These are phyloP conservation scores for Melanotaenia pygmaea DNA, from an alignment of 2,797 vertebrate genomes.

Conservation along the genomic window DNA sequence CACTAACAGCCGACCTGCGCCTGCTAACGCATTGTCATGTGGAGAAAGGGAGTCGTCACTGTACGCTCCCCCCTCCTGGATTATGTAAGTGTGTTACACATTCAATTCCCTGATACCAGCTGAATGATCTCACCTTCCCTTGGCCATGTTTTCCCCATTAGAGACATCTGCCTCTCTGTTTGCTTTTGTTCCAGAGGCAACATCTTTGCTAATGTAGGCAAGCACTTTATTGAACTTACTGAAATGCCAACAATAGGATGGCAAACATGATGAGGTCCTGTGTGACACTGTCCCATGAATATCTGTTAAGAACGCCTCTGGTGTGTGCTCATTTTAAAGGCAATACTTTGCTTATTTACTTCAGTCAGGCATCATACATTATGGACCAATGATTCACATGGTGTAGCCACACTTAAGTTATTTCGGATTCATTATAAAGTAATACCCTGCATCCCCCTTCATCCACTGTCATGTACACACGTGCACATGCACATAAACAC, in stretches of 20 bases:
- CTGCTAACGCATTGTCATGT: slow-evolving; percentile 48
- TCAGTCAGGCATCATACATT: slow-evolving; percentile 22
- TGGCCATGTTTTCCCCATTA: slow-evolving; percentile 60
- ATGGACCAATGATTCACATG: slow-evolving; percentile 35
- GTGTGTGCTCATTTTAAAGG: slow-evolving; percentile 18
- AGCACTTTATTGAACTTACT: slow-evolving; percentile 57
- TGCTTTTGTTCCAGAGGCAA: slow-evolving; percentile 59
- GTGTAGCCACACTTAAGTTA: slow-evolving; percentile 40
- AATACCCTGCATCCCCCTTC: slow-evolving; percentile 1
- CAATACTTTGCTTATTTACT: slow-evolving; percentile 23
- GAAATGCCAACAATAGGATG: slow-evolving; percentile 58
- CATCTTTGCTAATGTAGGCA: slow-evolving; percentile 62
- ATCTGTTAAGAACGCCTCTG: slow-evolving; percentile 18
- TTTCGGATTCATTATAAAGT: slow-evolving; percentile 54
- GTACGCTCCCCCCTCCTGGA: slow-evolving; percentile 61
- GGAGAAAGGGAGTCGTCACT: slow-evolving; percentile 58
- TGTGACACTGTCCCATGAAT: slow-evolving; percentile 32
- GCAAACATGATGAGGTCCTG: slow-evolving; percentile 41
- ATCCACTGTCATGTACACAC: slow-evolving; percentile 8
- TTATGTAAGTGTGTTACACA: slow-evolving; percentile 71
- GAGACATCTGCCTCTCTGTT: slow-evolving; percentile 69
- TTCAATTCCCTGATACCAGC: slow-evolving; percentile 42
- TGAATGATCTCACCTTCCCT: slow-evolving; percentile 54
- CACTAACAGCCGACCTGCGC: slow-evolving; percentile 28
- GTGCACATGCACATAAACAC: slow-evolving; percentile 27